Conservation (phyloP, 2,113 vertebrate species). For the Hemiscyllium ocellatum region DNA sequence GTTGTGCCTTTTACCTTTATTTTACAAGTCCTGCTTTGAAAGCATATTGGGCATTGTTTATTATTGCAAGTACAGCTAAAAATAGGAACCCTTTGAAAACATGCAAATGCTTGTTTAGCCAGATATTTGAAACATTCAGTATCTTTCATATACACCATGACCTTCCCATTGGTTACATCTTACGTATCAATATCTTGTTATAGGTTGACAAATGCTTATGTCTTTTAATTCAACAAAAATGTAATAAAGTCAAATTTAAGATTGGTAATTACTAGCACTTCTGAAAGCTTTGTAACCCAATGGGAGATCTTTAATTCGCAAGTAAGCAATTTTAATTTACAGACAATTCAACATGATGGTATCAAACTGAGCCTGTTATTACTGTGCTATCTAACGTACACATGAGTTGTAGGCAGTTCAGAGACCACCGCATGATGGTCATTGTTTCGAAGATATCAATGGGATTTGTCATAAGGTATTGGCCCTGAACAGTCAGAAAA, state of each 20-base stretch:
- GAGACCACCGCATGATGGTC: neutral
- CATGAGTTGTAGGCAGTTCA: neutral
- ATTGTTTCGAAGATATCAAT: neutral
- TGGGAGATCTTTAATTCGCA: slow-evolving; percentile 30
- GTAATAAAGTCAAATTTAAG: slow-evolving; percentile 14
- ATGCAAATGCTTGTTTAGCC: neutral
- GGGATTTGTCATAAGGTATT: neutral
- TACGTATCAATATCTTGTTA: neutral
- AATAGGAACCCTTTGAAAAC: neutral
- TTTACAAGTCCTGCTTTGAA: slow-evolving; percentile 15
- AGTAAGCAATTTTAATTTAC: slow-evolving; percentile 32
- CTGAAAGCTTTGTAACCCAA: slow-evolving; percentile 8
- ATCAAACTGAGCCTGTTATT: slow-evolving; percentile 22
- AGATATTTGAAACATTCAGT: neutral
- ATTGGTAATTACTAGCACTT: slow-evolving; percentile 25
- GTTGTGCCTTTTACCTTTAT: neutral
- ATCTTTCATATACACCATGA: neutral
- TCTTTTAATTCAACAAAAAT: slow-evolving; percentile 15
- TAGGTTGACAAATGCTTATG: neutral
- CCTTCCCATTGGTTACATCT: neutral
- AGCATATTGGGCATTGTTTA: neutral
- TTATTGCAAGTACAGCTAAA: neutral
- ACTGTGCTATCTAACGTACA: neutral
- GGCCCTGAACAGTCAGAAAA: neutral
- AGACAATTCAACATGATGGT: neutral